Conservation (phyloP, 1,140 invertebrate species). For the Fopius arisanus region DNA sequence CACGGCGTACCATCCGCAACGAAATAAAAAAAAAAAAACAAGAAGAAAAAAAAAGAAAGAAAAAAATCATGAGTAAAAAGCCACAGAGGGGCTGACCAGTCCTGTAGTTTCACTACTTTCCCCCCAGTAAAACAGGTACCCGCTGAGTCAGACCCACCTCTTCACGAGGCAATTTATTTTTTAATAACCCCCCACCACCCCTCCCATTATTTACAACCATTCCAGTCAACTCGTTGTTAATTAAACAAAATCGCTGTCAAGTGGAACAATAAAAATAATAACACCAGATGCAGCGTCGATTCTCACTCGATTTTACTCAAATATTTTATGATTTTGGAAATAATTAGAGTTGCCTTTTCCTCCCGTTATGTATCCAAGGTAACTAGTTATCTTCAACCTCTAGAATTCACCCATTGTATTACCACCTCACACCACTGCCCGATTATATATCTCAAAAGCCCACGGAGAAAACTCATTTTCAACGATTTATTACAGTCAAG, state of each 20-base stretch:
- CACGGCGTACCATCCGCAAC: neutral
- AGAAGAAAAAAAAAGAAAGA: too few species aligned
- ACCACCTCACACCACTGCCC: neutral
- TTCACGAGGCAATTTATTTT: neutral
- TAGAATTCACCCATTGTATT: neutral
- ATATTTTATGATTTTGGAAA: conserved; percentile 5
- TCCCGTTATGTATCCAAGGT: neutral
- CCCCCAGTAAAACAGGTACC: neutral
- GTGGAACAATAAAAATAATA: neutral
- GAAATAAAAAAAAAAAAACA: neutral
- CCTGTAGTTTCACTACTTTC: neutral
- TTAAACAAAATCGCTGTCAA: neutral
- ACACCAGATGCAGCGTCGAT: neutral
- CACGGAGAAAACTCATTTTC: conserved; percentile 18
- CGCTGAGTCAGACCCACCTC: neutral
- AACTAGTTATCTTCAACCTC: neutral
- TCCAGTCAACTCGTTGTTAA: neutral
- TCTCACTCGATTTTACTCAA: neutral
- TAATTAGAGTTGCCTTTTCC: neutral
- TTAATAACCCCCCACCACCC: too few species aligned
- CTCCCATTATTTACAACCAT: too few species aligned
- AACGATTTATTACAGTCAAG: conserved; percentile 20
- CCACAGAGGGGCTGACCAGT: neutral
- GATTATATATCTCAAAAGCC: neutral
- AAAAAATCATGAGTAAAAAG: too few species aligned